A percentile compares a stretch with the other conserved stretches of the same genome.
Conservation (phyloP, 2,113 vertebrate species). For the Sinosuthora webbiana region DNA sequence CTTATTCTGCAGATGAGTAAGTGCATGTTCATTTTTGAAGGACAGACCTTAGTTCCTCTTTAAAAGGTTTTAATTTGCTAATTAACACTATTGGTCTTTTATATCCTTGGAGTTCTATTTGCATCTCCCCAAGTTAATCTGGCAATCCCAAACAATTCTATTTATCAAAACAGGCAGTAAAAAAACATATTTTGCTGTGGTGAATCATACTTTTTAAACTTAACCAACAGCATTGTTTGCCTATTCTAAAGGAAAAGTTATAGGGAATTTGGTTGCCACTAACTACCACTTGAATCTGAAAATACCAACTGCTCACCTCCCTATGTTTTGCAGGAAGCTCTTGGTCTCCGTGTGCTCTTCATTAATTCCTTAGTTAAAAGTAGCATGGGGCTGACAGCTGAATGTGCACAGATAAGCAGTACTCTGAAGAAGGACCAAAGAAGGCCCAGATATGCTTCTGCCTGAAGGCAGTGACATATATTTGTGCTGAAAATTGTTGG, state of each 20-base stretch:
- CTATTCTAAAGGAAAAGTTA: neutral
- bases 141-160: neutral
- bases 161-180: neutral
- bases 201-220: neutral
- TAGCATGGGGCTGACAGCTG: neutral
- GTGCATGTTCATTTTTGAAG: neutral
- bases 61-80: neutral
- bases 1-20: neutral
- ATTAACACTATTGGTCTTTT: neutral
- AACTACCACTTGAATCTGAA: neutral
- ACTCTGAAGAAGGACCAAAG: neutral
- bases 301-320: neutral
- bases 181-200: neutral
- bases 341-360: neutral
- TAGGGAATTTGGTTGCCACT: neutral
- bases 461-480: neutral
- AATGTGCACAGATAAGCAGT: neutral
- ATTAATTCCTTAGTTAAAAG: neutral
- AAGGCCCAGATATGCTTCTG: neutral
- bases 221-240: neutral
- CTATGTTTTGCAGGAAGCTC: neutral
- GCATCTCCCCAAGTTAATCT: neutral
- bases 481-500: neutral
- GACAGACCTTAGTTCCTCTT: neutral
- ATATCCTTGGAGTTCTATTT: neutral